Conservation (phyloP, 2,888 invertebrate genomes). For the Agriopis marginaria region DNA sequence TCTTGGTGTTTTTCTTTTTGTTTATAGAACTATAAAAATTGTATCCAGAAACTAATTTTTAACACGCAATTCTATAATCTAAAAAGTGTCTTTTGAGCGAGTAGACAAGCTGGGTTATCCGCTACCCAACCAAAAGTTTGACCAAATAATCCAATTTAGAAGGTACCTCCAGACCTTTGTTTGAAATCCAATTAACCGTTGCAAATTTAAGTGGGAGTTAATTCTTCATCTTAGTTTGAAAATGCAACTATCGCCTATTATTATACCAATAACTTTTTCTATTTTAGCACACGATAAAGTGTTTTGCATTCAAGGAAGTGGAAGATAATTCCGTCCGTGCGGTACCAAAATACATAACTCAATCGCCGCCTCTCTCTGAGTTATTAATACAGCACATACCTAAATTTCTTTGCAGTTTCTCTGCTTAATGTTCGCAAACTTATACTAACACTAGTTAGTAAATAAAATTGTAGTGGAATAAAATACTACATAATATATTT, state of each 20-base stretch:
- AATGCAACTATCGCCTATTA: neutral
- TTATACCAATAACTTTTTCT: neutral
- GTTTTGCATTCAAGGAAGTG: slow-evolving; percentile 20
- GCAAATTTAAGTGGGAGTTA: no score
- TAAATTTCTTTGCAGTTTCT: slow-evolving; percentile 29
- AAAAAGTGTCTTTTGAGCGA: no score
- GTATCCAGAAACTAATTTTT: neutral
- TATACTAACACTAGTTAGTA: neutral
- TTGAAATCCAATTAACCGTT: no score
- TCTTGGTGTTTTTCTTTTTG: no score
- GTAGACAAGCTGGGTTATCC: no score
- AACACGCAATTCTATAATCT: neutral
- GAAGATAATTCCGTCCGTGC: slow-evolving; percentile 34
- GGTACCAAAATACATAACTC: slow-evolving; percentile 39
- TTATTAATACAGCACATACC: slow-evolving; percentile 24
- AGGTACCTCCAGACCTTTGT: no score
- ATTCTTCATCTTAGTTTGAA: neutral
- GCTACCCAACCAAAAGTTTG: no score
- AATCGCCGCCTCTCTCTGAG: slow-evolving; percentile 16
- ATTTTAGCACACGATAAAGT: slow-evolving; percentile 13
- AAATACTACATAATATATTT: slow-evolving; percentile 3
- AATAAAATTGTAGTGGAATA: slow-evolving; percentile 17
- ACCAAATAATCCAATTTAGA: no score
- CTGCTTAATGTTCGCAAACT: slow-evolving; percentile 29
- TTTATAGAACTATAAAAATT: no score